These are phyloP conservation scores for Protodeltote pygarga DNA, from an alignment of 2,888 invertebrate species.

Conservation along the genomic window DNA sequence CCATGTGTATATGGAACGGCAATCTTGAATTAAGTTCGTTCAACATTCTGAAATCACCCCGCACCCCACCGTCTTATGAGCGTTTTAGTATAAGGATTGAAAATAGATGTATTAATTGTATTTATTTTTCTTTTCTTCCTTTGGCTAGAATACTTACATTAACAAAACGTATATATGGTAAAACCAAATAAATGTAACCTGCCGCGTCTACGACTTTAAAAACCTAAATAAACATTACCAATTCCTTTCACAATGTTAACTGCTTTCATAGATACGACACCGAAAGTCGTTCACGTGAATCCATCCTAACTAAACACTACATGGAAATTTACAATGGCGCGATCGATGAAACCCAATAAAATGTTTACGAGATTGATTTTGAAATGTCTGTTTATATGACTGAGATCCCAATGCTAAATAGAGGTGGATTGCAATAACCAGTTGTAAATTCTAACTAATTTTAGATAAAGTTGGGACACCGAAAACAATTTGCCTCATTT, in stretches of 20 bases:
- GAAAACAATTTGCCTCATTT: conserved; percentile 6
- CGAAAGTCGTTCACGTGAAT: conserved; percentile 50
- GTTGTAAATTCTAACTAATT: conserved; percentile 9
- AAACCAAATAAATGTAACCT: no score
- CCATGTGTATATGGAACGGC: no score
- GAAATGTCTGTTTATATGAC: conserved; percentile 58
- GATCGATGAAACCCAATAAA: conserved; percentile 66
- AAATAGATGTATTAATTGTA: no score
- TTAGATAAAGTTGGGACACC: not conserved
- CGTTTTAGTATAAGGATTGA: no score
- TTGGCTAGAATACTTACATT: no score
- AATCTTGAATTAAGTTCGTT: no score
- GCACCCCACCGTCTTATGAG: no score
- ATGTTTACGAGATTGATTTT: conserved; percentile 69
- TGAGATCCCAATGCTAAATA: conserved; percentile 46
- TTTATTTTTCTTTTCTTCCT: no score
- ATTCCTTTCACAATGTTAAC: conserved; percentile 6
- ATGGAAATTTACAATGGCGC: conserved; percentile 63
- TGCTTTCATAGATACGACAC: conserved; percentile 9
- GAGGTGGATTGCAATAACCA: conserved; percentile 35
- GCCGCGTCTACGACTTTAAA: not conserved
- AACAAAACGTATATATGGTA: no score
- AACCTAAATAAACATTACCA: conserved; percentile 23
- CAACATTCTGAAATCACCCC: no score
- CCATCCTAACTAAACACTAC: conserved; percentile 57